phyloP scores from a whole-genome alignment of 2,888 invertebrate genomes.

The Lasioglossum villosulum region DNA sequence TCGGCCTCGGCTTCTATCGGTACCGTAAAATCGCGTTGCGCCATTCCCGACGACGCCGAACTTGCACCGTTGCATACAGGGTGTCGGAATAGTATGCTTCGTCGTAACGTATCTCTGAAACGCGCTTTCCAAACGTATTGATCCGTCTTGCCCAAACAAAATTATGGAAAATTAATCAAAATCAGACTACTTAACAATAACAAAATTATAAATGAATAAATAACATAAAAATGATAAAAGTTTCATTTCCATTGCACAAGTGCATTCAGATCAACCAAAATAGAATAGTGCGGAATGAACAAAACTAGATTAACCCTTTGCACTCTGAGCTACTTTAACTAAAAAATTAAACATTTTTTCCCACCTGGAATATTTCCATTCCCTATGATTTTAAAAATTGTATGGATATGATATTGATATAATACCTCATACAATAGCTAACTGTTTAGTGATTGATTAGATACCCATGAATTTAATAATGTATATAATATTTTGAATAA shows the following conservation, averaged over 20 bases:
- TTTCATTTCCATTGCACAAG: not conserved
- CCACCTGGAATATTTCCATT: no score
- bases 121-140: not conserved
- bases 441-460: no score
- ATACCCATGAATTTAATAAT: no score
- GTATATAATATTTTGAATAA: no score
- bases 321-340: no score
- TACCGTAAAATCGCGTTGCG: slow-evolving; percentile 51
- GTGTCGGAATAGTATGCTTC: not conserved
- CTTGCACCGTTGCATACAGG: not conserved
- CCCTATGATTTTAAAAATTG: no score
- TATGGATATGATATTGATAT: no score
- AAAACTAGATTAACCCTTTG: no score
- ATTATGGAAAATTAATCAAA: not conserved
- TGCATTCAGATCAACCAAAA: not conserved
- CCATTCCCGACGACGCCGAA: slow-evolving; percentile 46
- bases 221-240: not conserved
- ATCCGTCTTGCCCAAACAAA: not conserved
- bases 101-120: not conserved
- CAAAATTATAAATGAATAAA: not conserved
- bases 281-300: not conserved
- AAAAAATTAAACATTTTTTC: no score
- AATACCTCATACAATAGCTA: no score
- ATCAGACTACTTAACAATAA: not conserved
- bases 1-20: slow-evolving; percentile 53